Base-by-base conservation (phyloP, 2,797 vertebrate genomes). In the Scolopax bukidnonensis region DNA sequence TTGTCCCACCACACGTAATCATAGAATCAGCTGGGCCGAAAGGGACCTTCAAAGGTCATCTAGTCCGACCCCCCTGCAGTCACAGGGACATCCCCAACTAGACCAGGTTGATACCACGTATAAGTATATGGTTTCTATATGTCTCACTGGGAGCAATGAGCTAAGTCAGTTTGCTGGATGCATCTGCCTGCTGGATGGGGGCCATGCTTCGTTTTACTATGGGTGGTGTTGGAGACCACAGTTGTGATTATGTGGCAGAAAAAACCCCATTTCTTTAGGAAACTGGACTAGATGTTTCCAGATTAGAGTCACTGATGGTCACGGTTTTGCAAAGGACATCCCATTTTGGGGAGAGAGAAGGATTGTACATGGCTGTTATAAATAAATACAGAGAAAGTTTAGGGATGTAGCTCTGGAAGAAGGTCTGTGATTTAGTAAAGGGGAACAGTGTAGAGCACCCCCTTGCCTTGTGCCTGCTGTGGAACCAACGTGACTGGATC, bases 391-490 rank as follows among this genome's bases (percentile, higher is more conserved):
- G 67, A 61, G 41, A 57, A 86, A 38, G 3, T 57, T 64, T 3
- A 75, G 11, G 12, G 33, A 87, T 41, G n/a, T 56, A 60, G 10
- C 65, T 90, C 33, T 36, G 65, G 21, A 36, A 68, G 69, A 48
- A 50, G 16, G 11, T 36, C 33, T 76, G 20, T 68, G 24, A 28
- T 79, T 75, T 50, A 40, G 6, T 38, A 64, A 16, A 53, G 17
- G 8, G 43, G 11, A 77, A 6, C 6, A 50, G 17, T 0, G 0
- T 15, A 73, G 32, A 63, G 17, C 20, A 59, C 1, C 27, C 11
- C 18, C 15, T 70, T 56, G 16, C 61, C 27, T 79, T 64, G 16
- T 38, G 8, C 50, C 50, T 70, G 59, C 28, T 7, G 10, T 48
- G 59, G n/a, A 53, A 21, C 25, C 41, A 43, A 61, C 21, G 33